phyloP scores from a whole-genome alignment of 2,888 invertebrate species.

The Drosophila pseudotakahashii region DNA sequence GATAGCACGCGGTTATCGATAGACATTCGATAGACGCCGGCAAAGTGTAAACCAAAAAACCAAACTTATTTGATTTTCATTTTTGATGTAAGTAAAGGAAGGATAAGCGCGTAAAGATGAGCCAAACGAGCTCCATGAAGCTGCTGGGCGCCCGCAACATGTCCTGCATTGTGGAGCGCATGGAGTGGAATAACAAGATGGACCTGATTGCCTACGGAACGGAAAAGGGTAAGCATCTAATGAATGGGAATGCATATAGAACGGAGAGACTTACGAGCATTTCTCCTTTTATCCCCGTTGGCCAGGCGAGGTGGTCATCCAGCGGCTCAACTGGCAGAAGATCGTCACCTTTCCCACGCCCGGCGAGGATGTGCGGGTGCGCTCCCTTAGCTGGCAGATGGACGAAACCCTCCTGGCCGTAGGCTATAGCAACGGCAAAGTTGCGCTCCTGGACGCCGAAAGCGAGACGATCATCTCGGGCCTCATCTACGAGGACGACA shows the following conservation, averaged over 20 bases:
- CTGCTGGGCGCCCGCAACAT: slow-evolving; percentile 83
- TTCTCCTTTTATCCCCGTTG: too few relatives aligned
- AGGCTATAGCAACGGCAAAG: slow-evolving; percentile 88
- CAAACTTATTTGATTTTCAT: background rate
- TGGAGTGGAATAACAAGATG: slow-evolving; percentile 97
- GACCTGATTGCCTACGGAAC: slow-evolving; percentile 96
- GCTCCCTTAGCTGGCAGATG: slow-evolving; percentile 95
- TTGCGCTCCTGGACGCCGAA: slow-evolving; percentile 92
- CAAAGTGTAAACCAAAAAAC: slow-evolving; percentile 25
- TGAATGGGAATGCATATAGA: too few relatives aligned
- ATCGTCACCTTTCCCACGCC: slow-evolving; percentile 93
- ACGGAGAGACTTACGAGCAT: background rate
- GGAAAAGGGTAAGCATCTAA: slow-evolving; percentile 88
- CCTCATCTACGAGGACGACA: slow-evolving; percentile 86
- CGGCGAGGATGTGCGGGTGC: slow-evolving; percentile 90
- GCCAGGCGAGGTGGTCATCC: slow-evolving; percentile 93
- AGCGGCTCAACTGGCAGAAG: slow-evolving; percentile 96
- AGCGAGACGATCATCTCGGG: slow-evolving; percentile 91
- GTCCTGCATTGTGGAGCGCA: slow-evolving; percentile 87
- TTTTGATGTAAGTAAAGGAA: background rate
- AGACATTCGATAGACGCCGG: slow-evolving; percentile 17
- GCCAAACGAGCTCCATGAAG: slow-evolving; percentile 83
- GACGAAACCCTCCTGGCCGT: slow-evolving; percentile 93
- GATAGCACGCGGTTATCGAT: slow-evolving; percentile 12
- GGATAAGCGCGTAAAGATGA: slow-evolving; percentile 63